Percentiles rank a stretch among this genome's conserved stretches.
phyloP scores from a whole-genome alignment of 92 coral and sea anemone genomes.

The Plumapathes pennacea region DNA sequence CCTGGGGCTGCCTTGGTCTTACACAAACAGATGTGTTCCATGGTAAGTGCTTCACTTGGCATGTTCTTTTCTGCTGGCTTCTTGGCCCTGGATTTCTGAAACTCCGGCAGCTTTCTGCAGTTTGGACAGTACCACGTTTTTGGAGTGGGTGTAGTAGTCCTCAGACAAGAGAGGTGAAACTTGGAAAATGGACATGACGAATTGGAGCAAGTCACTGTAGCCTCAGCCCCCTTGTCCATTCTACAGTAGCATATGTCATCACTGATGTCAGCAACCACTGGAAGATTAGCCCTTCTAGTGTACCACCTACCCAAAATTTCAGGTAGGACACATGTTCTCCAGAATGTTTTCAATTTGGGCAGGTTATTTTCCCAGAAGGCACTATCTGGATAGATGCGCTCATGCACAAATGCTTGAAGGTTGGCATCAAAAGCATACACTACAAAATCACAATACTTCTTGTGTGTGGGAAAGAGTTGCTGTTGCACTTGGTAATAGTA shows the following conservation, averaged over 20 bases:
- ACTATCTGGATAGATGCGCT: slow-evolving; percentile 45
- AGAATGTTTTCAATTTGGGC: slow-evolving; percentile 42
- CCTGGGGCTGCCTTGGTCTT: slow-evolving; percentile 14
- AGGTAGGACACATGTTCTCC: slow-evolving; percentile 61
- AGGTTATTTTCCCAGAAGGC: slow-evolving; percentile 34
- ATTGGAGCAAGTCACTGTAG: slow-evolving; percentile 31
- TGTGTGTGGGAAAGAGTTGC: slow-evolving; percentile 24
- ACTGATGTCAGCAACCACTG: slow-evolving; percentile 4
- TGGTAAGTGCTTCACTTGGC: slow-evolving; percentile 24
- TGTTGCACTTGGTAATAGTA: slow-evolving; percentile 38
- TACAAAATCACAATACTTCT: slow-evolving; percentile 41
- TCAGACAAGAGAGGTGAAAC: slow-evolving; percentile 42
- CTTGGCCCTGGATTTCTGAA: slow-evolving; percentile 18
- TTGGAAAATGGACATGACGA: slow-evolving; percentile 47
- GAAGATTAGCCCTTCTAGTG: slow-evolving; percentile 37
- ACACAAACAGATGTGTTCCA: slow-evolving; percentile 30
- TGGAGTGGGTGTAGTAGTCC: slow-evolving; percentile 36
- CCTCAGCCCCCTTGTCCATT: slow-evolving; percentile 22
- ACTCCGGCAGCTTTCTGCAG: slow-evolving; percentile 44
- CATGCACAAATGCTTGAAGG: slow-evolving; percentile 16
- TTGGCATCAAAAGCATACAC: slow-evolving; percentile 33
- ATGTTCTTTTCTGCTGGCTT: slow-evolving; percentile 7
- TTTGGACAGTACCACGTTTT: slow-evolving; percentile 59
- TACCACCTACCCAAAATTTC: slow-evolving; percentile 60
- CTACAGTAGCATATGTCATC: slow-evolving; percentile 46